Base-by-base conservation (phyloP, 1,140 invertebrate species). In the Diabrotica undecimpunctata region DNA sequence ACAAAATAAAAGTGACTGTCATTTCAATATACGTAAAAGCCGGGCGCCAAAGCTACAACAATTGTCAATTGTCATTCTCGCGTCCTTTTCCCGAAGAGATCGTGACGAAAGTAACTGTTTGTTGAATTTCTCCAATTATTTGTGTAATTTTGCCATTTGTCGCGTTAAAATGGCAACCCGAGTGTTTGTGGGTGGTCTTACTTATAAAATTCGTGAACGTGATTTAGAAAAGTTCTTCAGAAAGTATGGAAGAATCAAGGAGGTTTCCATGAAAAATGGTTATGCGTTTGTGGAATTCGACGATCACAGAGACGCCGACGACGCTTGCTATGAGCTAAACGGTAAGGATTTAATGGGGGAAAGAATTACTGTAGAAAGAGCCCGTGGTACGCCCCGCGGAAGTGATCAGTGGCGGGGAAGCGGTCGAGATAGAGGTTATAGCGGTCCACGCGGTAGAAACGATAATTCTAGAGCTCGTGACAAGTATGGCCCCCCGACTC, bases 141-240 rank as follows among this genome's bases (percentile, higher is more conserved):
- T 46, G 8, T 46, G 8, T 10, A 46, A 46, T 10, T n/a, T 46
- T 46, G 41, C 41, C 41, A 46, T 46, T 58, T 64, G 50, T 53
- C 63, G 63, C 46, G 8, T n/a, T 8, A 46, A 46, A 46, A 79
- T 93, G 83, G 90, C 90, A 77, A 92, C 94, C 75, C 87, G 96
- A 75, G 93, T 99, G 69, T 99, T 98, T 85, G 91, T 99, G 75
- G 97, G 97, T 77, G 91, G 95, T 69, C 83, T 95, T 73, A 92
- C 94, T 64, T 94, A 96, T 80, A 92, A 95, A 75, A 94, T 95
- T 64, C 86, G 94, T 77, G 97, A 99, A 84, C 89, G 93, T 78
- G 97, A 99, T 83, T 85, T 99, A 75, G 96, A 99, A 82, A 91
- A 92, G 79, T 98, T 99, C 83, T 99, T 98, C 85, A 94, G 93